phyloP scores from a whole-genome alignment of 2,888 invertebrate genomes.

The Eremobia ochroleuca region DNA sequence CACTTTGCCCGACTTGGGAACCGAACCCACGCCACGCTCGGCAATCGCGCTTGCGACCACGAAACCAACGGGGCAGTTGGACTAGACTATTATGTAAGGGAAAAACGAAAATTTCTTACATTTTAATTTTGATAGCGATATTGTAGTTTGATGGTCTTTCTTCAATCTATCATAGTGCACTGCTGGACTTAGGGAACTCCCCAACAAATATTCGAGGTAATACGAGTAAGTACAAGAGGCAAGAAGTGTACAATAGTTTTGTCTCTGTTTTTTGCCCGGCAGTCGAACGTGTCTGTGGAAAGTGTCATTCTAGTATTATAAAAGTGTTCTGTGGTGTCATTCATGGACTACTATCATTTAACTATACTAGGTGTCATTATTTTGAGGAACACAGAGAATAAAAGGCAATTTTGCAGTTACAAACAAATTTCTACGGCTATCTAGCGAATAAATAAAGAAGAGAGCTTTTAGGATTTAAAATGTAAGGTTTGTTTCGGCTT shows the following conservation, averaged over 20 bases:
- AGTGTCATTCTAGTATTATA: neutral
- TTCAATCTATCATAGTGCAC: neutral
- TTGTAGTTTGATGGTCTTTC: neutral
- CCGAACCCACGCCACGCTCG: too few relatives aligned
- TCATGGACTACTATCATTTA: too few relatives aligned
- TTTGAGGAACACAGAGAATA: neutral
- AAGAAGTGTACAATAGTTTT: slow-evolving; percentile 8
- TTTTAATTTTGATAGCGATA: neutral
- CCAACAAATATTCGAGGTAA: neutral
- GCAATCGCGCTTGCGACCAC: too few relatives aligned
- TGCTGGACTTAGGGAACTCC: neutral
- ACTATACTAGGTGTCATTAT: slow-evolving; percentile 1
- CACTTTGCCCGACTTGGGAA: too few relatives aligned
- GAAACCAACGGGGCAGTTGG: too few relatives aligned
- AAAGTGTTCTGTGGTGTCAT: too few relatives aligned
- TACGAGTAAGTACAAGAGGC: too few relatives aligned
- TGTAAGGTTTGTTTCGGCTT: slow-evolving; percentile 1
- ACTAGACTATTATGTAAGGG: neutral
- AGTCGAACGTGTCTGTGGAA: slow-evolving; percentile 3
- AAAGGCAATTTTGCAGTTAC: neutral
- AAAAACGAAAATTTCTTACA: neutral
- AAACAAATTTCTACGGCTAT: neutral
- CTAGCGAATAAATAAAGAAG: slow-evolving; percentile 1
- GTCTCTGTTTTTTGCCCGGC: neutral
- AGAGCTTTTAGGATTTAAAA: slow-evolving; percentile 5